These are phyloP conservation scores for Virgularia gustaviana DNA, from an alignment of 92 coral and sea anemone species.

Conservation along the genomic window DNA sequence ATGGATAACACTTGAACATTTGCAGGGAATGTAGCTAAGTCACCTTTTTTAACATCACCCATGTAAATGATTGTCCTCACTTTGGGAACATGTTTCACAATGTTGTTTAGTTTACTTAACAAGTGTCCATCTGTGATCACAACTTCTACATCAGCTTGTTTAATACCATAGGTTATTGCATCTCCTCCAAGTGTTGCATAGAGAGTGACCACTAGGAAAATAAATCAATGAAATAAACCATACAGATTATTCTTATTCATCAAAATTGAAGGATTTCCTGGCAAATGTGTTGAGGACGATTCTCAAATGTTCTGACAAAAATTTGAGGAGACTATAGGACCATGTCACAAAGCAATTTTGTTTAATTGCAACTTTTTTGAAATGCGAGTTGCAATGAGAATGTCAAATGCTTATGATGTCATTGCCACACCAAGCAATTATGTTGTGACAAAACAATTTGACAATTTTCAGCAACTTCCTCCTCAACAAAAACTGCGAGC, in stretches of 20 bases:
- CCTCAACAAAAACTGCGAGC: too few species aligned
- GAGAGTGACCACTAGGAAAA: slow-evolving; percentile 74
- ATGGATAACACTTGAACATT: slow-evolving; percentile 70
- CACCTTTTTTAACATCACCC: slow-evolving; percentile 67
- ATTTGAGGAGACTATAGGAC: too few species aligned
- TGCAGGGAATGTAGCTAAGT: slow-evolving; percentile 60
- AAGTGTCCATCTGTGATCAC: slow-evolving; percentile 81
- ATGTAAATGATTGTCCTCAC: slow-evolving; percentile 72
- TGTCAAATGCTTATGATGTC: too few species aligned
- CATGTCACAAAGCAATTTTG: too few species aligned
- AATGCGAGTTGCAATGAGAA: too few species aligned
- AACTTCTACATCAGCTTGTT: slow-evolving; percentile 80
- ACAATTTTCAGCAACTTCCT: too few species aligned
- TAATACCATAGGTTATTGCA: slow-evolving; percentile 79
- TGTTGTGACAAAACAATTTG: too few species aligned
- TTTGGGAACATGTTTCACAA: slow-evolving; percentile 64
- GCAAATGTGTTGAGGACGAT: too few species aligned
- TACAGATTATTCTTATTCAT: not conserved
- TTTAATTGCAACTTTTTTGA: too few species aligned
- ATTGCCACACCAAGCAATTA: too few species aligned
- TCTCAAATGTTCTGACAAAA: too few species aligned
- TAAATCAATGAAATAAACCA: not conserved
- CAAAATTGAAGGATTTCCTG: too few species aligned
- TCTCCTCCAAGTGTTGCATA: slow-evolving; percentile 96
- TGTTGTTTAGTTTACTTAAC: slow-evolving; percentile 62